Evolutionary conservation across 2,888 invertebrate genomes (phyloP).

Genomic region (Ennomos erosarius): DNA sequence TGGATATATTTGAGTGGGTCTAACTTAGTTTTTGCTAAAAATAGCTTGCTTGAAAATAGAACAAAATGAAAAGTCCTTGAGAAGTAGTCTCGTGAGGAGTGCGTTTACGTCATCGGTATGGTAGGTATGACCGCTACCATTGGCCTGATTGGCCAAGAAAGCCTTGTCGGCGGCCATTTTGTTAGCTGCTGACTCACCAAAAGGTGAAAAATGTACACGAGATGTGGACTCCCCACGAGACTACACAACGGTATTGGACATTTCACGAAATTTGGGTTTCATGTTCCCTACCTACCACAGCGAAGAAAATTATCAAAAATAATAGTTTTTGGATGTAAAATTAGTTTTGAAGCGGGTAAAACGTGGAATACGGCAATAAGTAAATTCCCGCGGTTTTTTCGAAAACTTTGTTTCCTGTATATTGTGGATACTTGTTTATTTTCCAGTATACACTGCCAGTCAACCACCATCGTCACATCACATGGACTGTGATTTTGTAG

Average conservation of each 20-base stretch:
- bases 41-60: constrained; percentile 64
- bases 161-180: constrained; percentile 88
- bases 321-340: constrained; percentile 50
- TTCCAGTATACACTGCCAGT: constrained; percentile 45
- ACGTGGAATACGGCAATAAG: constrained; percentile 21
- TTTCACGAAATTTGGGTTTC: constrained; percentile 85
- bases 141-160: constrained; percentile 77
- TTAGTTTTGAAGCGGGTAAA: constrained; percentile 34
- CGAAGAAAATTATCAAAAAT: constrained; percentile 60
- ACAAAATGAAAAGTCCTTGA: constrained; percentile 82
- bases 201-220: constrained; percentile 87
- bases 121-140: constrained; percentile 69
- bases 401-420: constrained; percentile 59
- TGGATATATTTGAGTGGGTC: not conserved
- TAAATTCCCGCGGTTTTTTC: constrained; percentile 61
- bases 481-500: constrained; percentile 53
- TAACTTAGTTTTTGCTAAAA: constrained; percentile 44
- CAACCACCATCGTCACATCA: constrained; percentile 55
- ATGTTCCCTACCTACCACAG: constrained; percentile 72
- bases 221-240: constrained; percentile 85
- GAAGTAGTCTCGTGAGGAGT: constrained; percentile 83
- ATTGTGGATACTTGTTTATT: constrained; percentile 64
- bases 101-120: constrained; percentile 74
- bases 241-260: constrained; percentile 86
- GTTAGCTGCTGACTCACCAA: constrained; percentile 87